Percentiles rank a stretch among this genome's conserved stretches.
Conservation (phyloP, 2,888 invertebrate species). For the Diadegma fenestrale region DNA sequence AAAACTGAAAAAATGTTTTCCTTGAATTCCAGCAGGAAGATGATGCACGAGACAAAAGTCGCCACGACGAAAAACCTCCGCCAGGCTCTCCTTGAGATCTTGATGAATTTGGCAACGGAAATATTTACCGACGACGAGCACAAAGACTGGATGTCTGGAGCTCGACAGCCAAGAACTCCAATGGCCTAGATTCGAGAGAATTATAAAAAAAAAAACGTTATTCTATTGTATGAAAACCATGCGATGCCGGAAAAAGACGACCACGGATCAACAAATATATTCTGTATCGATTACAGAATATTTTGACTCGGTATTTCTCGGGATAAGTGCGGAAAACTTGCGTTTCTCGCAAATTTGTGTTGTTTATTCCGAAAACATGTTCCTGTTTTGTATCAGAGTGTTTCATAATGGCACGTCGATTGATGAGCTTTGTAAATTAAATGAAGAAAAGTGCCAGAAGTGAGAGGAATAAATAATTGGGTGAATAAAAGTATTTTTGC, state of each 20-base stretch:
- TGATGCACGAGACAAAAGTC: constrained; percentile 13
- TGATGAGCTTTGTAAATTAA: constrained; percentile 46
- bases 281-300: background rate
- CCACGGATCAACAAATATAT: background rate
- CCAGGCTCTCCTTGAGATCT: constrained; percentile 64
- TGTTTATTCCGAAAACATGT: constrained; percentile 56
- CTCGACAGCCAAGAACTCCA: constrained; percentile 17
- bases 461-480: background rate
- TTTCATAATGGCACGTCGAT: constrained; percentile 46
- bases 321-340: background rate
- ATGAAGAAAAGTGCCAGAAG: background rate
- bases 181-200: background rate
- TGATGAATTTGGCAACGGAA: background rate
- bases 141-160: background rate
- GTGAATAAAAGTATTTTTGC: background rate
- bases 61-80: constrained; percentile 60
- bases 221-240: background rate
- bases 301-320: background rate
- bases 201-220: background rate
- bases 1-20: background rate
- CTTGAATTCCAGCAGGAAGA: constrained; percentile 31
- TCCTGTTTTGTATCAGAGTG: constrained; percentile 67
- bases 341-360: constrained; percentile 33
- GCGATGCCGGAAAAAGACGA: background rate
- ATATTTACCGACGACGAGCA: background rate